These are phyloP conservation scores for Mus pahari DNA, from an alignment of 2,113 vertebrate species.

Conservation along the genomic window DNA sequence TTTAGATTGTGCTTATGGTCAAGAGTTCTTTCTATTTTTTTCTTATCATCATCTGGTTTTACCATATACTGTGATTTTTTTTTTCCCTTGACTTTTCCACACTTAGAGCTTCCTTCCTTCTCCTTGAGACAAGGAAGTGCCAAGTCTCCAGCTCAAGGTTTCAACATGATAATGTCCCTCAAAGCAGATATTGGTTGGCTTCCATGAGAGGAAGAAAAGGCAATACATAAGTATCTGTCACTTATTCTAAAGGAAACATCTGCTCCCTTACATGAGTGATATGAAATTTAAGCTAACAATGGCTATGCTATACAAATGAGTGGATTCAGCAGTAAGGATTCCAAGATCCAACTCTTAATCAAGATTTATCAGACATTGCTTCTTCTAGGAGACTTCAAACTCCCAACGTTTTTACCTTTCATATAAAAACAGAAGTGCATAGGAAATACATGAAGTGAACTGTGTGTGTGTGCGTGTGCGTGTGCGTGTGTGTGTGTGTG, in stretches of 20 bases:
- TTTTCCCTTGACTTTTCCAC: background rate
- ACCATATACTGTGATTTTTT: background rate
- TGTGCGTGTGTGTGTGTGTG: background rate
- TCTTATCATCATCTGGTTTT: conserved; percentile 44
- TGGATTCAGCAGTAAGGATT: background rate
- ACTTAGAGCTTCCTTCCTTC: conserved; percentile 67
- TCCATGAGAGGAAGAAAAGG: conserved; percentile 7
- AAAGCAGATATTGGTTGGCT: background rate
- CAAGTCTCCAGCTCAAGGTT: conserved; percentile 40
- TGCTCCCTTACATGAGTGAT: conserved; percentile 9
- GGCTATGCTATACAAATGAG: background rate
- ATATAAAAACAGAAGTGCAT: background rate
- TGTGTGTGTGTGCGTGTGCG: background rate
- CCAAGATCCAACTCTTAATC: background rate
- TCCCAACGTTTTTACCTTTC: background rate
- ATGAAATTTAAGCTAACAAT: conserved; percentile 27
- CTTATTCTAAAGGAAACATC: conserved; percentile 76
- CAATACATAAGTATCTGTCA: conserved; percentile 40
- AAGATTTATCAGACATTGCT: background rate
- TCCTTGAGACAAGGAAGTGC: conserved; percentile 19
- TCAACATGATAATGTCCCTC: background rate
- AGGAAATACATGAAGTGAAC: background rate
- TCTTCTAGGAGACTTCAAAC: background rate
- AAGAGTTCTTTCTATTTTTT: background rate
- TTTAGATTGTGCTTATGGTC: background rate